A percentile compares a stretch with the other conserved stretches of the same genome.
Evolutionary conservation across 2,113 vertebrate genomes (phyloP).

Genomic region (Myiozetetes cayanensis): DNA sequence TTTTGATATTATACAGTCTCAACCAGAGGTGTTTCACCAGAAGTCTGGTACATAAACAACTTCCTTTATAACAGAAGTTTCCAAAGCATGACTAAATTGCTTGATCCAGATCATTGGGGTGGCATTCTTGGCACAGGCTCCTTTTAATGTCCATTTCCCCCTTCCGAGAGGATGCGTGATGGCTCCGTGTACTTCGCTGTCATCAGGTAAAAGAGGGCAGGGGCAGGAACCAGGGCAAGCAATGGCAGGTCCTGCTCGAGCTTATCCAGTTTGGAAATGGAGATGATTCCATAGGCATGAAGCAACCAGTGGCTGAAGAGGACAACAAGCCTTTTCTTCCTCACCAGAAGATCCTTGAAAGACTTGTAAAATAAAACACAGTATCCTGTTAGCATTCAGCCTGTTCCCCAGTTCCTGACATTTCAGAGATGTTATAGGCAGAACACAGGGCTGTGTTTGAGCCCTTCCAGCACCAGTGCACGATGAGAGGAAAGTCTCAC

Average conservation of each 20-base stretch:
- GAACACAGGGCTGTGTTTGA: background rate
- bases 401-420: background rate
- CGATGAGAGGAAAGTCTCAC: background rate
- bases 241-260: conserved; percentile 90
- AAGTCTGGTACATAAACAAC: background rate
- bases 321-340: conserved; percentile 95
- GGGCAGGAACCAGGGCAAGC: conserved; percentile 90
- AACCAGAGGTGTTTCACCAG: background rate
- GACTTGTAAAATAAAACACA: conserved; percentile 73
- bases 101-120: background rate
- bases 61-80: conserved; percentile 5
- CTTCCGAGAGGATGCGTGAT: conserved; percentile 90
- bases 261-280: conserved; percentile 92
- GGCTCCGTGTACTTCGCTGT: conserved; percentile 96
- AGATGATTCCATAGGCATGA: conserved; percentile 96
- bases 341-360: conserved; percentile 89
- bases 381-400: background rate
- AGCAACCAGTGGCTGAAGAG: conserved; percentile 98
- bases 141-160: conserved; percentile 87
- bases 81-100: background rate
- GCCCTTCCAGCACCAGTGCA: background rate
- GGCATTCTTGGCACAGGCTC: background rate
- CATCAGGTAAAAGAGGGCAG: conserved; percentile 92
- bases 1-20: background rate
- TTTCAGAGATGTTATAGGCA: background rate